Conservation (phyloP, 2,113 vertebrate species). For the Neomonachus schauinslandi region DNA sequence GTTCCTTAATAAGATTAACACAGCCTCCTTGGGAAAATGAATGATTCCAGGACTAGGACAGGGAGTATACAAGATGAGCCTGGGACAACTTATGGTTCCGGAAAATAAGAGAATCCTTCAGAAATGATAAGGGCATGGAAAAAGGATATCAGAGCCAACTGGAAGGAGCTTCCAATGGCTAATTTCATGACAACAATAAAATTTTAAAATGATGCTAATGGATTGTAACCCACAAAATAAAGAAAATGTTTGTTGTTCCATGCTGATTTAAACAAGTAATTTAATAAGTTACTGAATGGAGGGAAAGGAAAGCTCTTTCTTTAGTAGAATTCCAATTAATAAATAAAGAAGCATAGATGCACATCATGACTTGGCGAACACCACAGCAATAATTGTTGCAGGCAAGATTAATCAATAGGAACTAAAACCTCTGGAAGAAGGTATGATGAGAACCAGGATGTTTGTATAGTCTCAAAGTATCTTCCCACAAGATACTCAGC, state of each 20-base stretch:
- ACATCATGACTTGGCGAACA: background rate
- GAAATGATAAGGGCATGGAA: background rate
- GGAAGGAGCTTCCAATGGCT: background rate
- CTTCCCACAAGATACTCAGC: background rate
- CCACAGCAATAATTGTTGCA: background rate
- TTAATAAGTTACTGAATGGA: background rate
- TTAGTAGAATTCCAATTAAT: background rate
- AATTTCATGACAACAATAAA: background rate
- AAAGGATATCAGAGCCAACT: background rate
- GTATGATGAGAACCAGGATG: background rate
- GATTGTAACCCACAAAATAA: background rate
- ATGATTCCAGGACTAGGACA: background rate
- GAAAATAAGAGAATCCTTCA: background rate
- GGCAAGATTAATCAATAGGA: background rate
- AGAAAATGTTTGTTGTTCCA: background rate
- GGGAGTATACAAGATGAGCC: background rate
- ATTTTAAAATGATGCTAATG: background rate
- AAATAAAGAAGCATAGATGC: background rate
- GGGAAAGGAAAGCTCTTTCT: background rate
- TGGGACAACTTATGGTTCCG: background rate
- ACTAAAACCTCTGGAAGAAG: background rate
- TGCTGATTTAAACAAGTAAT: background rate
- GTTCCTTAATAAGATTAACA: background rate
- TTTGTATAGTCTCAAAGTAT: background rate
- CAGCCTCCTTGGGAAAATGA: background rate